Evolutionary conservation across 2,888 invertebrate genomes (phyloP).

Genomic region (Idaea dimidiata): DNA sequence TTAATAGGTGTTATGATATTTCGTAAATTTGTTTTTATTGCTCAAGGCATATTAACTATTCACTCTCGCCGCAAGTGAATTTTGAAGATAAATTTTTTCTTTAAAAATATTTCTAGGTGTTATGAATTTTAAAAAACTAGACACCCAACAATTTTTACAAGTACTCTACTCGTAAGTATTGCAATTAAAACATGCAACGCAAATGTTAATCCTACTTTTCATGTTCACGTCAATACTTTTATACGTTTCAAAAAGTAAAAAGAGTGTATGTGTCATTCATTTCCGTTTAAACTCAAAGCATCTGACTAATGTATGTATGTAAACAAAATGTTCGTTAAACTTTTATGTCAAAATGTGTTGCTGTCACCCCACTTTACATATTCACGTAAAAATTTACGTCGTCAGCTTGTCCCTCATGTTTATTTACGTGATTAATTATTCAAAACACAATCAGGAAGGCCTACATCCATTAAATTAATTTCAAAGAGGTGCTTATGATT

Average conservation of each 20-base stretch:
- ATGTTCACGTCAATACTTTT: neutral
- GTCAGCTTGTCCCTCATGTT: slow-evolving; percentile 8
- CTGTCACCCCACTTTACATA: neutral
- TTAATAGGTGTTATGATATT: too few species aligned
- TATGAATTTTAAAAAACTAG: too few species aligned
- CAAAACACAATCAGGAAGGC: neutral
- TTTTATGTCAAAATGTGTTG: neutral
- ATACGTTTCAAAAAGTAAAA: neutral
- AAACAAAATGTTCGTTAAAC: neutral
- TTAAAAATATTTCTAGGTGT: too few species aligned
- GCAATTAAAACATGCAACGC: neutral
- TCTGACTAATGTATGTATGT: neutral
- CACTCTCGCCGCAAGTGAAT: too few species aligned
- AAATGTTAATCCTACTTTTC: neutral
- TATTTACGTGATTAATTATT: slow-evolving; percentile 11
- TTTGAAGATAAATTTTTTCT: too few species aligned
- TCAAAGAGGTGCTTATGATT: neutral
- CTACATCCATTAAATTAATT: neutral
- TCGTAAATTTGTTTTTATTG: too few species aligned
- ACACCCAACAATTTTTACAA: too few species aligned
- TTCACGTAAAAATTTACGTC: slow-evolving; percentile 1
- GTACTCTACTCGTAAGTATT: too few species aligned
- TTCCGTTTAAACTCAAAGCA: slow-evolving; percentile 5
- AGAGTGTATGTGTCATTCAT: slow-evolving; percentile 1
- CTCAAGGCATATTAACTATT: too few species aligned